Base-by-base conservation (phyloP, 2,888 invertebrate genomes). In the Tromatobia lineatoria region DNA sequence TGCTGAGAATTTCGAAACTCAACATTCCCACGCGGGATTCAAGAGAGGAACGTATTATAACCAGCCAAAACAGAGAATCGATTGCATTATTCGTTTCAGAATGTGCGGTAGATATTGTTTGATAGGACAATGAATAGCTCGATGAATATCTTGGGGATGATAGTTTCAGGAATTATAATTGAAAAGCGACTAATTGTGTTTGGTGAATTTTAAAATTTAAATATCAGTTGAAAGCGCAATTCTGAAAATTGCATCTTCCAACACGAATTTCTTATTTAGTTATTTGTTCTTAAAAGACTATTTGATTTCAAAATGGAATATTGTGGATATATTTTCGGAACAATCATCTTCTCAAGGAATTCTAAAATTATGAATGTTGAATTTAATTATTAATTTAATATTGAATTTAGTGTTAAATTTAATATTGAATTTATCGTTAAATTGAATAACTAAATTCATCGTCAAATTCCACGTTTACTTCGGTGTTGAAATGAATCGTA, bases 1-100 rank as follows among this genome's bases (percentile, higher is more conserved):
- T 83, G 76, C 83, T 83, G 83, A 80, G 83, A 83, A 83, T 83
- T 83, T 69, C 76, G 67, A 83, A 80, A 80, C 73, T 76, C 50
- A 67, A 69, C 76, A 83, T 83, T 80, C 83, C 83, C 83, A 83
- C 83, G 83, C 73, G 83, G 20, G 82, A 61, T 78, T 74, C 29
- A 23, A 38, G 54, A 54, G 45, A 25, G 54, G 38, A 67, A 80
- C 11, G 59, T 20, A n/a, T 11, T 20, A n/a, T 11, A 45, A 54
- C 42, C 57, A 38, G 25, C 54, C 23, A 57, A 42, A 73, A 73
- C 59, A 6, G n/a, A 15, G 73, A 59, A 73, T 29, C 73, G 59
- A 47, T 73, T 42, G 57, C 38, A 57, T 29, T 59, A 29, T 3
- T 1, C 57, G 59, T 59, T 29, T 42, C n/a, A 29, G 67, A 69